These are phyloP conservation scores for Sialia sialis DNA, from an alignment of 2,113 vertebrate genomes.

Conservation along the genomic window DNA sequence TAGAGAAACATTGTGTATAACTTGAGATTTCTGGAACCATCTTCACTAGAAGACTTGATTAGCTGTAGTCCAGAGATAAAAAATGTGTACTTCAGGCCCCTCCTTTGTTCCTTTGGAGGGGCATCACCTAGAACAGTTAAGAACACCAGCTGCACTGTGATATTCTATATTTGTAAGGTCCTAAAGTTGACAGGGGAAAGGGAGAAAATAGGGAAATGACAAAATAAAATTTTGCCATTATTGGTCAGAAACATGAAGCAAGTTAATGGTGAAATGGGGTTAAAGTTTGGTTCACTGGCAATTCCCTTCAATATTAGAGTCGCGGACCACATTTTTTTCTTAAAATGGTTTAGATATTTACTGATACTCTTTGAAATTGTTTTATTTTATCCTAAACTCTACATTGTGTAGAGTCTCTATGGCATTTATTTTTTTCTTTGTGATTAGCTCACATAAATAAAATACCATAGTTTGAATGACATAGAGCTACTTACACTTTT, in stretches of 20 bases:
- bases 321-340: background rate
- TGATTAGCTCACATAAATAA: background rate
- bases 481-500: background rate
- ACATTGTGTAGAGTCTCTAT: background rate
- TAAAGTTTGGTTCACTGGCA: background rate
- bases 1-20: background rate
- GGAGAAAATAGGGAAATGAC: background rate
- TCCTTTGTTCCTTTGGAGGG: background rate
- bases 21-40: background rate
- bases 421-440: background rate
- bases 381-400: background rate
- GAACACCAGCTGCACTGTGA: background rate
- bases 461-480: background rate
- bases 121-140: background rate
- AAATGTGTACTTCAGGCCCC: rapidly evolving
- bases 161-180: rapidly evolving
- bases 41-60: background rate
- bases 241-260: background rate
- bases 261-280: background rate
- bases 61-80: background rate
- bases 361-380: background rate
- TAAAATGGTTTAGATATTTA: background rate
- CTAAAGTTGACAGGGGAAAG: background rate
- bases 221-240: background rate
- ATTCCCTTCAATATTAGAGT: background rate